Percentiles rank a stretch among this genome's conserved stretches.
phyloP scores from a whole-genome alignment of 1,140 invertebrate genomes.

The Lerema accius region DNA sequence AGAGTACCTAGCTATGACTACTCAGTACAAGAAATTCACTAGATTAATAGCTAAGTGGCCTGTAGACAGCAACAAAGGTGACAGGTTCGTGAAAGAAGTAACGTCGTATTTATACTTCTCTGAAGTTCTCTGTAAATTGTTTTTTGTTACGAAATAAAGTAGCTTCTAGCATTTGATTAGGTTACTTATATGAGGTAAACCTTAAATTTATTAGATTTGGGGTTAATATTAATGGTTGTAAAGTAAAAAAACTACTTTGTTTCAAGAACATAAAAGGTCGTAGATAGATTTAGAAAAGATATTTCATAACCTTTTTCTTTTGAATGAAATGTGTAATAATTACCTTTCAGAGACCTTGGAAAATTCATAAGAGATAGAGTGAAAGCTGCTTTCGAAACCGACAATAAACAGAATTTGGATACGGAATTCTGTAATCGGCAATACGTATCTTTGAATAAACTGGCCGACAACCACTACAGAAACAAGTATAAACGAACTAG shows the following conservation, averaged over 20 bases:
- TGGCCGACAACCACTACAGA: slow-evolving; percentile 88
- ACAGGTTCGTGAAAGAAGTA: slow-evolving; percentile 84
- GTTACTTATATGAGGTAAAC: too few species aligned
- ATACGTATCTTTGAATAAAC: slow-evolving; percentile 86
- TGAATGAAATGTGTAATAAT: slow-evolving; percentile 32
- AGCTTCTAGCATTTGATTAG: too few species aligned
- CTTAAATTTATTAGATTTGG: too few species aligned
- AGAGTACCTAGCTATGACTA: slow-evolving; percentile 82
- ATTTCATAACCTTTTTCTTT: not conserved
- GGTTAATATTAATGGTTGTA: too few species aligned
- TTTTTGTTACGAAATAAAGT: too few species aligned
- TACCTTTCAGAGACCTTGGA: slow-evolving; percentile 88
- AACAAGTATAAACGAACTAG: slow-evolving; percentile 85
- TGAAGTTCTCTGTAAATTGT: too few species aligned
- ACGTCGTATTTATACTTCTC: slow-evolving; percentile 5
- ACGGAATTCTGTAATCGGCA: slow-evolving; percentile 85
- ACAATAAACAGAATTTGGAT: slow-evolving; percentile 82
- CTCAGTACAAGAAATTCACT: slow-evolving; percentile 88
- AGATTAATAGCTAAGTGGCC: slow-evolving; percentile 92
- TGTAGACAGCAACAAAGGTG: slow-evolving; percentile 87
- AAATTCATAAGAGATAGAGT: slow-evolving; percentile 88
- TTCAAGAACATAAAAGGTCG: not conserved
- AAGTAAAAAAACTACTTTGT: too few species aligned
- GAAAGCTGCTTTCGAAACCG: slow-evolving; percentile 85
- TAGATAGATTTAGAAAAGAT: too few species aligned